Conservation (phyloP, 2,888 invertebrate species). For the Argynnis bischoffii region DNA sequence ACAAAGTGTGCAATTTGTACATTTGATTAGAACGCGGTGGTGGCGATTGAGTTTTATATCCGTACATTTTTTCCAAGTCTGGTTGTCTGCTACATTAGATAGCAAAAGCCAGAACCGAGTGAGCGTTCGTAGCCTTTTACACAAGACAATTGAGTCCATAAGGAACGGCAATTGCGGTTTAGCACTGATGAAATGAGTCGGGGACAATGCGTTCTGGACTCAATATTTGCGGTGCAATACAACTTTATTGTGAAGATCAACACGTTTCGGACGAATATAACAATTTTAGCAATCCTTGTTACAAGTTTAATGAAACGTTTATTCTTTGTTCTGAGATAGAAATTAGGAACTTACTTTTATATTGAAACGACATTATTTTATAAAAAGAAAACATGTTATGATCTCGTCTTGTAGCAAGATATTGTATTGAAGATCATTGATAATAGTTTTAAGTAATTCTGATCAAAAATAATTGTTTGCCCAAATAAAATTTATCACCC, state of each 20-base stretch:
- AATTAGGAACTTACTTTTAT: conserved; percentile 12
- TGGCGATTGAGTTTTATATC: conserved; percentile 44
- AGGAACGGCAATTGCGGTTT: conserved; percentile 63
- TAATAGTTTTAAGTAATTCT: too few species aligned
- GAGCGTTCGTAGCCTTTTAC: conserved; percentile 50
- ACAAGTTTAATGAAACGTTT: conserved; percentile 34
- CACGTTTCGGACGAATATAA: conserved; percentile 59
- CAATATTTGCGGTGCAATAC: conserved; percentile 76
- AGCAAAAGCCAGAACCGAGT: conserved; percentile 40
- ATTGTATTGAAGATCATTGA: too few species aligned
- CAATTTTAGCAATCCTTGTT: conserved; percentile 35
- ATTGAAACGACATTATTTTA: not conserved
- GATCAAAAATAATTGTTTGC: too few species aligned
- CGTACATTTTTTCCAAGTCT: conserved; percentile 42
- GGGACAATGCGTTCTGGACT: conserved; percentile 58
- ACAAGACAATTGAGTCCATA: conserved; percentile 70
- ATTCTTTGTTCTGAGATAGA: conserved; percentile 18
- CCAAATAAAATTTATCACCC: too few species aligned
- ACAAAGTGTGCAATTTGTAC: conserved; percentile 43
- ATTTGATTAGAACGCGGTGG: conserved; percentile 41
- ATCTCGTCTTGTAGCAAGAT: too few species aligned
- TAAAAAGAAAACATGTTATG: not conserved
- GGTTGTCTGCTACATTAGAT: conserved; percentile 42
- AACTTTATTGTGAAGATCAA: conserved; percentile 73
- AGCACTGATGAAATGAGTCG: conserved; percentile 70